Conservation (phyloP, 2,888 invertebrate genomes). For the Hypselothyrea guttata region DNA sequence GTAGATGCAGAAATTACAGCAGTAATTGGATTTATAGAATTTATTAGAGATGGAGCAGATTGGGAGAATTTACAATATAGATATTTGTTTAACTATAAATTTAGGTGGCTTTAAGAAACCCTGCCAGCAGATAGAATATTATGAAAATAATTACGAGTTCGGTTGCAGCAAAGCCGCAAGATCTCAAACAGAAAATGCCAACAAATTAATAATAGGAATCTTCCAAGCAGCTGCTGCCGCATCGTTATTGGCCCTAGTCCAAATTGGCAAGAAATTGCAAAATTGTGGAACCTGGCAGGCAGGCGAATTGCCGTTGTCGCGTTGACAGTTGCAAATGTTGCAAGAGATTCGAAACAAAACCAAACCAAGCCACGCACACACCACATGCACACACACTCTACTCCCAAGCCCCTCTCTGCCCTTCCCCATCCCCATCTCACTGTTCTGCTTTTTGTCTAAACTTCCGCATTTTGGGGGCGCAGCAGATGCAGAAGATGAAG, state of each 20-base stretch:
- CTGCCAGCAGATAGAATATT: no score
- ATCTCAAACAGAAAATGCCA: constrained; percentile 9
- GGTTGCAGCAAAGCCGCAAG: not conserved
- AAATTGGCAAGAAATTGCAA: constrained; percentile 67
- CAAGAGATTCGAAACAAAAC: constrained; percentile 39
- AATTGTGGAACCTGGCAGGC: constrained; percentile 33
- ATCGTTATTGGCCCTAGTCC: constrained; percentile 63
- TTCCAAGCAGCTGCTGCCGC: constrained; percentile 13
- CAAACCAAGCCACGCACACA: constrained; percentile 18
- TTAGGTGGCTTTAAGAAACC: no score
- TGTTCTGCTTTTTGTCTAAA: constrained; percentile 52
- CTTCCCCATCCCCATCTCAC: constrained; percentile 13
- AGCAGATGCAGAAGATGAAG: constrained; percentile 25
- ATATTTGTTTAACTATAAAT: no score
- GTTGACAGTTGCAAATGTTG: constrained; percentile 76
- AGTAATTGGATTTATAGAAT: no score
- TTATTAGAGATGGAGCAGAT: no score
- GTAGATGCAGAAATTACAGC: no score
- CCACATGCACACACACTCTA: constrained; percentile 10
- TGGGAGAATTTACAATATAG: no score
- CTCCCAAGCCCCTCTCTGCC: not conserved
- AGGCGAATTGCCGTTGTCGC: constrained; percentile 53
- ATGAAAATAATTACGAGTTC: no score
- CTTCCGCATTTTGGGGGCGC: constrained; percentile 72
- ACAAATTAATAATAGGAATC: constrained; percentile 41